A percentile compares a stretch with the other conserved stretches of the same genome.
Conservation (phyloP, 2,113 vertebrate species). For the Scomber scombrus region DNA sequence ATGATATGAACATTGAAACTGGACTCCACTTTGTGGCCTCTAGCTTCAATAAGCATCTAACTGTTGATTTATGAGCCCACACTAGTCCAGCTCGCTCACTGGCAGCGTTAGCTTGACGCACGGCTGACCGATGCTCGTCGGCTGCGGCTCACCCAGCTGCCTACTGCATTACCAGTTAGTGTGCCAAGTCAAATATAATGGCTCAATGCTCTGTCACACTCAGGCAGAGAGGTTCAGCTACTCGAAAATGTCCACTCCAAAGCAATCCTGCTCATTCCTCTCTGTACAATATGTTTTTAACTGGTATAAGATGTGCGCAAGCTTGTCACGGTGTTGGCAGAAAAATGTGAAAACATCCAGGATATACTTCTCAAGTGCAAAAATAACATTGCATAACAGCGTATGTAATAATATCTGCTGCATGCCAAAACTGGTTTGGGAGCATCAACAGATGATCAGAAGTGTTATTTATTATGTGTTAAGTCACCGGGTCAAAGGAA, state of each 20-base stretch:
- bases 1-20: conserved; percentile 18
- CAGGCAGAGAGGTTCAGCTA: conserved; percentile 23
- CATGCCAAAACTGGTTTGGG: too few relatives aligned
- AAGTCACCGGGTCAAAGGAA: too few relatives aligned
- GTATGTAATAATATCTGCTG: too few relatives aligned
- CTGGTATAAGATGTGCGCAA: neutral
- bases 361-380: too few relatives aligned
- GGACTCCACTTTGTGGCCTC: conserved; percentile 27
- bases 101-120: conserved; percentile 70
- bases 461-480: too few relatives aligned
- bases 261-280: conserved; percentile 7
- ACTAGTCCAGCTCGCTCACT: conserved; percentile 58
- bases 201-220: conserved; percentile 29
- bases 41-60: conserved; percentile 58
- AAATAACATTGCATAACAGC: too few relatives aligned
- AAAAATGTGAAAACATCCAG: neutral
- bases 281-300: neutral
- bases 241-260: neutral
- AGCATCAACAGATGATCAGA: too few relatives aligned
- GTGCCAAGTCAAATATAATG: conserved; percentile 55
- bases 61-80: conserved; percentile 80
- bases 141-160: conserved; percentile 43
- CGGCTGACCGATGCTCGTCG: conserved; percentile 21
- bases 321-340: neutral
- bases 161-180: conserved; percentile 43